Evolutionary conservation across 2,888 invertebrate species (phyloP).

Genomic region (Anoplius nigerrimus): DNA sequence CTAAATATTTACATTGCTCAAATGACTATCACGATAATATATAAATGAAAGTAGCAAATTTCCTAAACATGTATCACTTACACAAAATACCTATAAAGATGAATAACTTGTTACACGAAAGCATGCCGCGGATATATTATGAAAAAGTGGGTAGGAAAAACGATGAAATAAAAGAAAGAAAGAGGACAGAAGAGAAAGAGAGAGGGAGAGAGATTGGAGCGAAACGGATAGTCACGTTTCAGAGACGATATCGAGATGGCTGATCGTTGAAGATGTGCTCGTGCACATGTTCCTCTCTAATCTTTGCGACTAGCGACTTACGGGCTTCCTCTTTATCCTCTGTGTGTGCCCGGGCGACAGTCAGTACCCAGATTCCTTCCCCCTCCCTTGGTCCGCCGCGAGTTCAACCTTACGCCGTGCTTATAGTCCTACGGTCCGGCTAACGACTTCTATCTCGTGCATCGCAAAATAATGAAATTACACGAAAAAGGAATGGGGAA

Average conservation of each 20-base stretch:
- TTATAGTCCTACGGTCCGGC: constrained; percentile 46
- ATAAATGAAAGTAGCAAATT: no score
- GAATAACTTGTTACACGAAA: not conserved
- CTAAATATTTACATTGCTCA: no score
- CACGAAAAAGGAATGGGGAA: constrained; percentile 56
- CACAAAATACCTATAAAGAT: no score
- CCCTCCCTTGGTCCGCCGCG: constrained; percentile 14
- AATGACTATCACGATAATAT: no score
- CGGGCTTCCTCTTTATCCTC: constrained; percentile 45
- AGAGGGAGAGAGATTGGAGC: not conserved
- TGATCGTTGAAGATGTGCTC: constrained; percentile 56
- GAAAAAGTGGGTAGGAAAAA: not conserved
- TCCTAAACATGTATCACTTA: no score
- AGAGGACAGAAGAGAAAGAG: not conserved
- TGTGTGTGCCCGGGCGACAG: constrained; percentile 16
- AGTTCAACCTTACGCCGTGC: constrained; percentile 40
- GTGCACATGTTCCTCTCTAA: constrained; percentile 54
- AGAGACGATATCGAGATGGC: constrained; percentile 52
- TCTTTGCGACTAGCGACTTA: constrained; percentile 47
- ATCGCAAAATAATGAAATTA: constrained; percentile 70
- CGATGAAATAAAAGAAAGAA: not conserved
- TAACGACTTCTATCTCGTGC: constrained; percentile 64
- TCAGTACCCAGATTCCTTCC: constrained; percentile 28
- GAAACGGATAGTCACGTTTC: constrained; percentile 51
- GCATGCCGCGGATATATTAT: not conserved